Percentiles rank a stretch among this genome's conserved stretches.
Conservation (phyloP, 1,140 invertebrate species). For the Drosophila varians region DNA sequence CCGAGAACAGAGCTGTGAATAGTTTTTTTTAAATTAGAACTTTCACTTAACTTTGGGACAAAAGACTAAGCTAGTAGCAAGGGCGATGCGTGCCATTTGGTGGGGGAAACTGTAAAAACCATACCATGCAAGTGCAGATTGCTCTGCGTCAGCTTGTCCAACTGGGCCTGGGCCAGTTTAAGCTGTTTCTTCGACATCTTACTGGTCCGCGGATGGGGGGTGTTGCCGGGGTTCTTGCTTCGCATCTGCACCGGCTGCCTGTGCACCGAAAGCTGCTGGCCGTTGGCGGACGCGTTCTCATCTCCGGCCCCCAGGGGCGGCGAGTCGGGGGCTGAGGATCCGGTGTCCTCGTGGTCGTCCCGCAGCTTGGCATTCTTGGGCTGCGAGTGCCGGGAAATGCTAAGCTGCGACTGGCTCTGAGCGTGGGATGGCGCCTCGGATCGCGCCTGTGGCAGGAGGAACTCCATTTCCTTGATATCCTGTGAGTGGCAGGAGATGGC, state of each 20-base stretch:
- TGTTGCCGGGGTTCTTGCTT: constrained; percentile 74
- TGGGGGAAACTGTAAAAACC: constrained; percentile 24
- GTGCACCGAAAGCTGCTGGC: constrained; percentile 64
- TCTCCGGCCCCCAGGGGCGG: constrained; percentile 27
- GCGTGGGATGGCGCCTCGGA: constrained; percentile 19
- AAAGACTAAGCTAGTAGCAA: neutral
- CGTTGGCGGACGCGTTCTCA: constrained; percentile 52
- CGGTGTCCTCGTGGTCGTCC: constrained; percentile 46
- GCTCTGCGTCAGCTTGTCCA: constrained; percentile 91
- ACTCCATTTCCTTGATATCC: constrained; percentile 84
- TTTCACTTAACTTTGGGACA: too few species aligned
- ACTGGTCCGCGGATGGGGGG: constrained; percentile 84
- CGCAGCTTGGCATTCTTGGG: constrained; percentile 62
- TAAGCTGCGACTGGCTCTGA: constrained; percentile 41
- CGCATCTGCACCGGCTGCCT: constrained; percentile 63
- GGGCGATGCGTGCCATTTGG: constrained; percentile 31
- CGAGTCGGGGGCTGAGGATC: constrained; percentile 20
- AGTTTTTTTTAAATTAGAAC: too few species aligned
- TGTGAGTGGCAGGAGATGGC: constrained; percentile 68
- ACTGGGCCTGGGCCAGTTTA: constrained; percentile 86
- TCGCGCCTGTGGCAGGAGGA: constrained; percentile 69
- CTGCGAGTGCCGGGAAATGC: constrained; percentile 72
- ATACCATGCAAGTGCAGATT: constrained; percentile 95
- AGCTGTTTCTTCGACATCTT: constrained; percentile 86
- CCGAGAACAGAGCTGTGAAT: constrained; percentile 92